Evolutionary conservation across 2,888 invertebrate species (phyloP).

Genomic region (Anoncus sp.): DNA sequence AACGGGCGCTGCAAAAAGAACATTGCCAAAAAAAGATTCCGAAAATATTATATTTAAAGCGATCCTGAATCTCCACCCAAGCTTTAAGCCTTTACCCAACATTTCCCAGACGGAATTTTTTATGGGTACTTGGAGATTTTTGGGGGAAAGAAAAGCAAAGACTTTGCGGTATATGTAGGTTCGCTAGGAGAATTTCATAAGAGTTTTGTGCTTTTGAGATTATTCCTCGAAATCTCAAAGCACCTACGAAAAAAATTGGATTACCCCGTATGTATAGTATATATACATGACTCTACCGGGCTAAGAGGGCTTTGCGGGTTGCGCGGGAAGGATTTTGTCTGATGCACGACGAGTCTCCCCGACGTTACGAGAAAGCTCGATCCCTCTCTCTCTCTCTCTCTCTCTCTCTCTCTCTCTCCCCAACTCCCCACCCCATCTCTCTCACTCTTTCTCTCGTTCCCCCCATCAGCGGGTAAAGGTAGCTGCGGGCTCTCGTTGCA

Average conservation of each 20-base stretch:
- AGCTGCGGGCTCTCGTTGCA: constrained; percentile 77
- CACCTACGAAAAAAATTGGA: constrained; percentile 47
- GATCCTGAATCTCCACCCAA: too few species aligned
- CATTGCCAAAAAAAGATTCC: too few species aligned
- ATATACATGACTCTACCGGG: not conserved
- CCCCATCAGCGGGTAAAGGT: constrained; percentile 39
- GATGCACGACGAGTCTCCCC: constrained; percentile 21
- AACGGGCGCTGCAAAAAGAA: too few species aligned
- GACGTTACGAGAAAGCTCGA: constrained; percentile 43
- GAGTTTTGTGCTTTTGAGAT: not conserved
- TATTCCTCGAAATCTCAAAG: not conserved
- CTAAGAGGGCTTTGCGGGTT: constrained; percentile 20
- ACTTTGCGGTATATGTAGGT: too few species aligned
- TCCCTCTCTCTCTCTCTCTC: constrained; percentile 41
- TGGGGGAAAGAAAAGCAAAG: too few species aligned
- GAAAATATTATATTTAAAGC: too few species aligned
- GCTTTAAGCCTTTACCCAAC: too few species aligned
- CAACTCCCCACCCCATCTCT: too few species aligned
- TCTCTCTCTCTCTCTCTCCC: constrained; percentile 51
- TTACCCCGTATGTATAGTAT: not conserved
- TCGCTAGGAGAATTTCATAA: not conserved
- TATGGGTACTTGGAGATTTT: too few species aligned
- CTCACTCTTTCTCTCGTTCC: constrained; percentile 48
- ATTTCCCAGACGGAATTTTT: too few species aligned
- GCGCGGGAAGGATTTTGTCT: constrained; percentile 21